phyloP scores from a whole-genome alignment of 2,888 invertebrate genomes.

The Conops quadrifasciatus region DNA sequence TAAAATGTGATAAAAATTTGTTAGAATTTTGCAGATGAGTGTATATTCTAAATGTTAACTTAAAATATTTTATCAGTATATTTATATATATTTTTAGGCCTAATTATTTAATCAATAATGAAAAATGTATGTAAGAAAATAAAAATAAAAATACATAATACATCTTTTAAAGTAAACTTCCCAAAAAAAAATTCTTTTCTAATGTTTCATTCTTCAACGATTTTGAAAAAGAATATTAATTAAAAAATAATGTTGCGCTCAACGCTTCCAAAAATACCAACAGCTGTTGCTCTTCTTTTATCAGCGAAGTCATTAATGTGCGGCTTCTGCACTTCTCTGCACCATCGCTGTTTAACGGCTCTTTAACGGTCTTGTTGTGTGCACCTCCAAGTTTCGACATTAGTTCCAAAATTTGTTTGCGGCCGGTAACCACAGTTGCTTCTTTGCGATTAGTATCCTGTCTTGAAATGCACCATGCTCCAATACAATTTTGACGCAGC shows the following conservation, averaged over 20 bases:
- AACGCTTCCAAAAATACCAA: slow-evolving; percentile 18
- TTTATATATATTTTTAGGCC: too few relatives aligned
- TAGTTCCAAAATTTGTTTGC: slow-evolving; percentile 7
- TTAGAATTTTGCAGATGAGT: background rate
- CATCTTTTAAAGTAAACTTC: background rate
- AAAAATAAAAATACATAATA: background rate
- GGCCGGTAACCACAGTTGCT: background rate
- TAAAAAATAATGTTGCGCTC: background rate
- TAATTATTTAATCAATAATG: too few relatives aligned
- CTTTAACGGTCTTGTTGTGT: background rate
- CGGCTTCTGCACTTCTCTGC: slow-evolving; percentile 5
- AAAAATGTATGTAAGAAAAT: background rate
- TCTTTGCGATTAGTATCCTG: background rate
- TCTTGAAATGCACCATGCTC: background rate
- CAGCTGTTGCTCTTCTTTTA: slow-evolving; percentile 17
- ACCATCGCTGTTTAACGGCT: slow-evolving; percentile 4
- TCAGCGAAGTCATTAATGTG: background rate
- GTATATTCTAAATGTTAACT: slow-evolving; percentile 18
- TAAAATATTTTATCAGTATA: background rate
- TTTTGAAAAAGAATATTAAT: too few relatives aligned
- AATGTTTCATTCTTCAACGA: too few relatives aligned
- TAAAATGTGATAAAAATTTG: slow-evolving; percentile 30
- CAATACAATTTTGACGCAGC: background rate
- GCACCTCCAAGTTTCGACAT: background rate
- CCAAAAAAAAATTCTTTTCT: too few relatives aligned